phyloP scores from a whole-genome alignment of 2,888 invertebrate species.

The Sesia apiformis region DNA sequence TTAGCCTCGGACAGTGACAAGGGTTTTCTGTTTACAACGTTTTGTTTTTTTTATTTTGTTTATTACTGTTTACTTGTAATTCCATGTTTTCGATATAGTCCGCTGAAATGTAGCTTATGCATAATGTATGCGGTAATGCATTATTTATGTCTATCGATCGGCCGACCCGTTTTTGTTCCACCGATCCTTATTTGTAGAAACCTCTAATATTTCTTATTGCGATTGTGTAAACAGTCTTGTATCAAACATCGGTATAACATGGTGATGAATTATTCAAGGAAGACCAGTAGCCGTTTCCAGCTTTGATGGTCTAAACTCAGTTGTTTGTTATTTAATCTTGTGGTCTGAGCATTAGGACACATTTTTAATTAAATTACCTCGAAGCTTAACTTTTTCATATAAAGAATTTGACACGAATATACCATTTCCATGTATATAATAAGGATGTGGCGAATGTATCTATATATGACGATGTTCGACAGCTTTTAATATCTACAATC shows the following conservation, averaged over 20 bases:
- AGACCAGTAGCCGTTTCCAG: not conserved
- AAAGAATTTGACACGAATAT: no score
- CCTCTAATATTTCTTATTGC: not conserved
- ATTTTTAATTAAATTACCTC: no score
- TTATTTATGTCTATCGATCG: slow-evolving; percentile 36
- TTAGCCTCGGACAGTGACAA: slow-evolving; percentile 39
- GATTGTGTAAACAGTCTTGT: not conserved
- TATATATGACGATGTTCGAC: no score
- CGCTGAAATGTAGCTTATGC: slow-evolving; percentile 7
- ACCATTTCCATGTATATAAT: no score
- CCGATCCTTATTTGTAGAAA: not conserved
- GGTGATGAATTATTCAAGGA: not conserved
- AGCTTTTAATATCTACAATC: no score
- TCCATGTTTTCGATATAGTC: slow-evolving; percentile 8
- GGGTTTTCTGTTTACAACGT: slow-evolving; percentile 24
- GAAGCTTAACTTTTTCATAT: no score
- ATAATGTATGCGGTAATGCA: slow-evolving; percentile 18
- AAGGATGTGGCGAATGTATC: no score
- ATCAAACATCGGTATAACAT: not conserved
- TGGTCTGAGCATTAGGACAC: no score
- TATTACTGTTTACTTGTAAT: slow-evolving; percentile 7
- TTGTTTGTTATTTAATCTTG: no score
- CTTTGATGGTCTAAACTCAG: not conserved
- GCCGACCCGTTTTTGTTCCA: slow-evolving; percentile 7
- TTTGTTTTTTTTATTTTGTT: slow-evolving; percentile 25